Evolutionary conservation across 92 coral and sea anemone species (phyloP), one percentile per base, ranked within the genome.

Genomic region (Scolanthus callimorphus): DNA sequence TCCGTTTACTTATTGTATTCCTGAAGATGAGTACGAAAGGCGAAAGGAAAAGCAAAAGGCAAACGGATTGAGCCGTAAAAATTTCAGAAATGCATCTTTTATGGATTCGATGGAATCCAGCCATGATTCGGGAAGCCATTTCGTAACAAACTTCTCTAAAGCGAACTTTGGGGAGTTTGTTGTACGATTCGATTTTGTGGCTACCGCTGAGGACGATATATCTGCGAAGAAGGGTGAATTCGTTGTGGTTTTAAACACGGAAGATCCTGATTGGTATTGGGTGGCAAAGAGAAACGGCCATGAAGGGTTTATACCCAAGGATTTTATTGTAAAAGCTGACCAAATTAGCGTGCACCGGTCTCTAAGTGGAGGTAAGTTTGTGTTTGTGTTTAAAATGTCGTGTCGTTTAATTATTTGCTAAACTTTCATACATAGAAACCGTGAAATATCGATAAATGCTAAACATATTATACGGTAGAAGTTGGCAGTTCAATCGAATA

Each of bases 191-290:
- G 85, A 89, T 64, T 91, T 85, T 41, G 76, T 72, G 55, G 97
- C 97, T 1, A 63, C 77, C 31, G 96, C 87, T 25, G 97, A 91
- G 61, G 88, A 88, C 57, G 97, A 91, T 30, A 73, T 88, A 2
- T 48, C 77, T 22, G 91, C 77, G 0, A 69, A 56, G 47, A 91
- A 82, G 54, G 97, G 97, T 2, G 97, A 91, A 30, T 58, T 57
- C 51, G 92, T 91, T 10, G 47, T 39, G 2, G 92, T 91, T 13
- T 65, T 91, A 39, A 91, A 91, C 74, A 88, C 77, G 46, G 97
- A 91, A 48, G 97, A 91, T 31, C 67, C 73, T 50, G 97, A 91
- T 48, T 91, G 97, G 97, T 88, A 63, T 49, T 91, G 97, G 97
- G 90, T 91, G 15, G 58, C 39, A 57, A 84, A 85, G 59, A 57